Evolutionary conservation across 2,113 vertebrate genomes (phyloP).

Genomic region (Zosterops borbonicus): DNA sequence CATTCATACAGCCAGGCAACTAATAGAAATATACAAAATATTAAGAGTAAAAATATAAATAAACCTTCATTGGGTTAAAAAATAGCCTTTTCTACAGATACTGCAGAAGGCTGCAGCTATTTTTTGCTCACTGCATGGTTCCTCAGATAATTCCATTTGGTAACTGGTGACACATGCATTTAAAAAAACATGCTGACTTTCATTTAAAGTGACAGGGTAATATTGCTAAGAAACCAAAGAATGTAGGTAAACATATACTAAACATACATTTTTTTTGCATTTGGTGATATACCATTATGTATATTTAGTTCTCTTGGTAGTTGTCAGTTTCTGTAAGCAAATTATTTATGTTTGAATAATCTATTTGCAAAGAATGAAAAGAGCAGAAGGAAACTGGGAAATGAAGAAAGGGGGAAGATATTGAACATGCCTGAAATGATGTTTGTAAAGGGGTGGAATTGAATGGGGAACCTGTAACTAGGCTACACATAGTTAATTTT

Average conservation of each 20-base stretch:
- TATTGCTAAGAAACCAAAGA: not conserved
- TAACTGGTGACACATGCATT: not conserved
- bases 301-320: not conserved
- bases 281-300: not conserved
- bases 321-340: not conserved
- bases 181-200: not conserved
- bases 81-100: not conserved
- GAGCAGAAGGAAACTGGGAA: not conserved
- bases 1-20: not conserved
- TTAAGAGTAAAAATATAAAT: constrained; percentile 3
- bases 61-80: not conserved
- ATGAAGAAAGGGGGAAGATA: not conserved
- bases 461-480: not conserved
- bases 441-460: not conserved
- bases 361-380: not conserved
- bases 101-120: constrained; percentile 20
- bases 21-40: not conserved
- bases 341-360: not conserved
- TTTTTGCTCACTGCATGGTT: constrained; percentile 47
- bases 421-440: not conserved
- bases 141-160: constrained; percentile 27
- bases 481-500: not conserved
- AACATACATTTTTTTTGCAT: not conserved
- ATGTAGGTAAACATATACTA: not conserved
- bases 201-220: not conserved